Conservation (phyloP, 2,113 vertebrate genomes). For the Carassius gibelio region DNA sequence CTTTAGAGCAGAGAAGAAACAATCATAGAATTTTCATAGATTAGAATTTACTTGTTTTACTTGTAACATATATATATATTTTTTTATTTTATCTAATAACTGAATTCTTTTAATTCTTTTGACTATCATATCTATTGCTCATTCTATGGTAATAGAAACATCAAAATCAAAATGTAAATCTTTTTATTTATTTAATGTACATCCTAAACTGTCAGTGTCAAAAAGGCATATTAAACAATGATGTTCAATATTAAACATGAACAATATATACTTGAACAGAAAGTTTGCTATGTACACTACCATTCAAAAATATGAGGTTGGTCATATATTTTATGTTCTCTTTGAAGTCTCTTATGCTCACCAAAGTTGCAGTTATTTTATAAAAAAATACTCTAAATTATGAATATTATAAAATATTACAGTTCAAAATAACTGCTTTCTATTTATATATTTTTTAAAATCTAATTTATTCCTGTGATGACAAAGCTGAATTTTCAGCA, state of each 20-base stretch:
- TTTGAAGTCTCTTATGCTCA: neutral
- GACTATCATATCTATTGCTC: neutral
- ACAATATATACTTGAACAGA: neutral
- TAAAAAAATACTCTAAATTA: neutral
- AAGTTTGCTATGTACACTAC: neutral
- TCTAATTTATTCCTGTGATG: neutral
- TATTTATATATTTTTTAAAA: too few species aligned
- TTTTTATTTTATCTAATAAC: neutral
- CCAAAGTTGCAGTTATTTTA: too few species aligned
- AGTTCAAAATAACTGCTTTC: neutral
- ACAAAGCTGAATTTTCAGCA: neutral
- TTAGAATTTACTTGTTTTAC: too few species aligned
- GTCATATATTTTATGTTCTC: too few species aligned
- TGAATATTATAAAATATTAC: neutral
- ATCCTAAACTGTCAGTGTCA: too few species aligned
- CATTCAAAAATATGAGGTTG: neutral
- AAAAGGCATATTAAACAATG: too few species aligned
- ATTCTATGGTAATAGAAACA: neutral
- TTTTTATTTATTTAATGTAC: neutral
- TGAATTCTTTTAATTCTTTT: neutral
- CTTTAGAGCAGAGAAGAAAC: constrained; percentile 48
- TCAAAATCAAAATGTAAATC: neutral
- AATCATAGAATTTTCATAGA: neutral
- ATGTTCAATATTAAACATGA: too few species aligned
- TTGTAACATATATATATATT: neutral